phyloP scores from a whole-genome alignment of 1,140 invertebrate species.

The Drosophila nikananu region DNA sequence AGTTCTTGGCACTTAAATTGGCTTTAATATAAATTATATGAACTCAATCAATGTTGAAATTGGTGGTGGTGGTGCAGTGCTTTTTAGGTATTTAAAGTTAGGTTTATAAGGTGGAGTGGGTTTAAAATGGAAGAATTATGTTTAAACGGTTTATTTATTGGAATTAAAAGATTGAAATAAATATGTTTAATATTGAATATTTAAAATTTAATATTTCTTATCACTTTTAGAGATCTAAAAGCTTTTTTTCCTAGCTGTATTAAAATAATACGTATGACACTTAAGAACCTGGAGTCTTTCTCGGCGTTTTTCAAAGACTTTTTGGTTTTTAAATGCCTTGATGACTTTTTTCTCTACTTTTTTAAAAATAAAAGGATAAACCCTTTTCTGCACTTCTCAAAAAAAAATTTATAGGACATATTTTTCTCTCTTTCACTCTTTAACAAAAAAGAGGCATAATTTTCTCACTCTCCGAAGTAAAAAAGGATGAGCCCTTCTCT shows the following conservation, averaged over 20 bases:
- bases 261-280: neutral
- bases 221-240: no score
- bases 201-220: neutral
- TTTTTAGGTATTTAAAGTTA: neutral
- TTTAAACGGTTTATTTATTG: neutral
- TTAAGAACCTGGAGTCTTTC: neutral
- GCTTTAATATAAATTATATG: slow-evolving; percentile 79
- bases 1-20: slow-evolving; percentile 50
- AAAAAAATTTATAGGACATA: no score
- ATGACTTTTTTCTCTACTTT: no score
- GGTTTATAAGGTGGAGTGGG: neutral
- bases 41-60: slow-evolving; percentile 65
- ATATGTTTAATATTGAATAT: neutral
- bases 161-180: neutral
- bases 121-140: no score
- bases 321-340: no score
- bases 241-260: no score
- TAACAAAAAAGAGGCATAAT: no score
- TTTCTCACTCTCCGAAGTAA: no score
- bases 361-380: no score
- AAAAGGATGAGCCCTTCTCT: no score
- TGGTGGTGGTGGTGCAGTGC: neutral
- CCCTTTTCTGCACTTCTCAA: no score
- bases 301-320: slow-evolving; percentile 1
- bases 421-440: neutral